Percentiles rank a stretch among this genome's conserved stretches.
phyloP scores from a whole-genome alignment of 1,140 invertebrate species.

The Panulirus ornatus region DNA sequence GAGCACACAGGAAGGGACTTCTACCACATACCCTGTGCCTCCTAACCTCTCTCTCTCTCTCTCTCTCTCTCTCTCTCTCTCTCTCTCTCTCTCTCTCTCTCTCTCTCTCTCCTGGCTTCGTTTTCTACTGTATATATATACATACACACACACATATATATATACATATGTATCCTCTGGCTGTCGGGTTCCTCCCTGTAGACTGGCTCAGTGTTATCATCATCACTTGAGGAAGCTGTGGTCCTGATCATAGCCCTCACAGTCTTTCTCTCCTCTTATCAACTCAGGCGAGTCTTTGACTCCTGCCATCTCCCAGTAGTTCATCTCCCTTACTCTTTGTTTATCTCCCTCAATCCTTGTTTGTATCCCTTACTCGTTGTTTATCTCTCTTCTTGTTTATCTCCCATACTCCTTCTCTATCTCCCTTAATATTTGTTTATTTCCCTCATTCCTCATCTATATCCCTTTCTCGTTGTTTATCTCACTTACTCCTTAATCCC shows the following conservation, averaged over 20 bases:
- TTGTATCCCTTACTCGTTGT: not conserved
- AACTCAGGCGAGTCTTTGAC: not conserved
- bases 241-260: not conserved
- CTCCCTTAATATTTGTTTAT: not conserved
- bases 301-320: not conserved
- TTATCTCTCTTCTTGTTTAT: not conserved
- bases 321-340: slow-evolving; percentile 3
- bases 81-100: not conserved
- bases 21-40: too few relatives aligned
- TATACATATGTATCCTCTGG: not conserved
- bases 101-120: not conserved
- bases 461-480: not conserved
- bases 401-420: not conserved
- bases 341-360: not conserved
- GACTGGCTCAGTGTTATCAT: not conserved
- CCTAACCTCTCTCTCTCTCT: not conserved
- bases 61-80: not conserved
- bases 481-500: not conserved
- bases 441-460: not conserved
- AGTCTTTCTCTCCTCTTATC: not conserved
- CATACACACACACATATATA: too few relatives aligned
- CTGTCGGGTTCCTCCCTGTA: not conserved
- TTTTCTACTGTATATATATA: too few relatives aligned
- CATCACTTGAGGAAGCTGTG: not conserved
- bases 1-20: too few relatives aligned